Base-by-base conservation (phyloP, 1,140 invertebrate genomes). In the Nephila pilipes region DNA sequence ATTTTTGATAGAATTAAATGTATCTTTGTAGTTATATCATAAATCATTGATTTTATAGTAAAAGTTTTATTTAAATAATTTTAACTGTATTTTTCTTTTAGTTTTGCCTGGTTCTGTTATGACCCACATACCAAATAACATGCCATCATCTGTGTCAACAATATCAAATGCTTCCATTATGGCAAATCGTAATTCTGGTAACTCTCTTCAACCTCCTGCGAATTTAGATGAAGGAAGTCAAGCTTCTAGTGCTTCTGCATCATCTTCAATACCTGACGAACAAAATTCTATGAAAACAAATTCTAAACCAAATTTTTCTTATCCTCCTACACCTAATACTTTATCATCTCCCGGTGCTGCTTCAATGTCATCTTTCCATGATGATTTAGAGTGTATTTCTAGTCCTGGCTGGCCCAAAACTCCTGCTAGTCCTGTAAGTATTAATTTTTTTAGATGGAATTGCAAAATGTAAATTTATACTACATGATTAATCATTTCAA, bases 361-460 rank as follows among this genome's bases (percentile, higher is more conserved):
- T 93, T 94, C 94, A 96, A 97, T 97, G 96, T 97, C 97, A 95
- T 98, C 97, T 10, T 95, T 95, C 93, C 98, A 98, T 95, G 98
- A 99, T 95, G 98, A 99, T 95, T 98, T 98, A 96, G 96, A 97
- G n/a, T 98, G 98, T 95, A 97, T 98, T 94, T 97, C 97, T 94
- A 98, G 97, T 95, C 98, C 98, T 93, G 95, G 95, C 97, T 98
- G 95, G 95, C 95, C 95, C 87, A 96, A 98, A 94, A 98, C 98
- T 94, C 97, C 98, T 94, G 98, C 98, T 95, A 98, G 98, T 97
- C 98, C 98, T 95, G 98, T 98, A 97, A 97, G 97, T 96, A 46
- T 36, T 36, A 22, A 20, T 10, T 55, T 81, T 80, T 1, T 54
- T 3, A 22, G 10, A 81, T 65, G 12, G 38, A 46, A 65, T 65